Evolutionary conservation across 1,140 invertebrate genomes (phyloP).

Genomic region (Periplaneta americana): DNA sequence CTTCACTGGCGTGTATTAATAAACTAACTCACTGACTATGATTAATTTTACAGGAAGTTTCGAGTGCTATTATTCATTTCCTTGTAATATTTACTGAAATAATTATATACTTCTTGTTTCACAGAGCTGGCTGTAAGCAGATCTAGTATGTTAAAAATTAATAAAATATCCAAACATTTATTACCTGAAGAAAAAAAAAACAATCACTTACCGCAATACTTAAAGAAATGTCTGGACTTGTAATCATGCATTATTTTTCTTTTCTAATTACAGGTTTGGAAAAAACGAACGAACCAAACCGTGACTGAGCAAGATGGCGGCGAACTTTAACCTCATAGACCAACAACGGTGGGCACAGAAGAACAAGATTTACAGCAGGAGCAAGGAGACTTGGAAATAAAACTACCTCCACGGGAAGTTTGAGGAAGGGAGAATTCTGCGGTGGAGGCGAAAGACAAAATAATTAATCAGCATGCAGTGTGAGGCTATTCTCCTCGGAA

Average conservation of each 20-base stretch:
- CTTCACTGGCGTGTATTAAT: too few relatives aligned
- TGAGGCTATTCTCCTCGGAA: slow-evolving; percentile 24
- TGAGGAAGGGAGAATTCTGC: too few relatives aligned
- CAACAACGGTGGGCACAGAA: not conserved
- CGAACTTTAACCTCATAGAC: not conserved
- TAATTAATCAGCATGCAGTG: slow-evolving; percentile 16
- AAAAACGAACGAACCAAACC: not conserved
- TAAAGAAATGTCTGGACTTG: not conserved
- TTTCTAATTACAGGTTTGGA: not conserved
- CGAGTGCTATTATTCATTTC: too few relatives aligned
- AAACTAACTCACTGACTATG: too few relatives aligned
- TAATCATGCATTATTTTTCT: not conserved
- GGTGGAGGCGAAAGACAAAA: not conserved
- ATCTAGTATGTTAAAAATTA: too few relatives aligned
- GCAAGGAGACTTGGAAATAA: not conserved
- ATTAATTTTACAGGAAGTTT: too few relatives aligned
- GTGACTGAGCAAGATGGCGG: not conserved
- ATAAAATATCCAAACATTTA: too few relatives aligned
- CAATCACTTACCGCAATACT: not conserved
- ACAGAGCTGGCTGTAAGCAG: too few relatives aligned
- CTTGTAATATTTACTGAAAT: too few relatives aligned
- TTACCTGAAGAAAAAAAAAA: too few relatives aligned
- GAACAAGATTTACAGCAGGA: not conserved
- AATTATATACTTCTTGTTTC: too few relatives aligned
- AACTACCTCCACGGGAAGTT: not conserved